Evolutionary conservation across 2,888 invertebrate species (phyloP).

Genomic region (Papilio elwesi): DNA sequence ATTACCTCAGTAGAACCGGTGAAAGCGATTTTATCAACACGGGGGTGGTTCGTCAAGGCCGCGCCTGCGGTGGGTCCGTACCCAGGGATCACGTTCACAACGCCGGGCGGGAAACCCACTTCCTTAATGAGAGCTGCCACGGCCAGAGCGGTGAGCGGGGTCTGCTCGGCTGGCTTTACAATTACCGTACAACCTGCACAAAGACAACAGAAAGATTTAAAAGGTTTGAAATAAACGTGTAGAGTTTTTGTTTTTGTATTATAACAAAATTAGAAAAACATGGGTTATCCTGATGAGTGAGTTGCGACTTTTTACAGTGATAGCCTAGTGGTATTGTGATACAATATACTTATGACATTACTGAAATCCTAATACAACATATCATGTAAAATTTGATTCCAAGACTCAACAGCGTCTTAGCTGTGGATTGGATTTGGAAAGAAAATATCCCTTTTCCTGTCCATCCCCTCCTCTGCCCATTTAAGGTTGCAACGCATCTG

Average conservation of each 20-base stretch:
- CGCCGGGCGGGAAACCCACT: conserved; percentile 96
- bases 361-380: too few relatives aligned
- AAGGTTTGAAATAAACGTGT: not conserved
- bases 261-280: not conserved
- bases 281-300: not conserved
- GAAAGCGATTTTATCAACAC: conserved; percentile 95
- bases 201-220: not conserved
- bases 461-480: too few relatives aligned
- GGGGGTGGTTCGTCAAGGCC: conserved; percentile 87
- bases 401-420: too few relatives aligned
- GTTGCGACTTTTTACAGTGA: too few relatives aligned
- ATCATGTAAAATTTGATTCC: too few relatives aligned
- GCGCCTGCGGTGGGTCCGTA: conserved; percentile 91
- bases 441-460: too few relatives aligned
- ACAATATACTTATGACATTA: too few relatives aligned
- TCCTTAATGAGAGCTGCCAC: conserved; percentile 93
- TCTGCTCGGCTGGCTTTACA: conserved; percentile 97
- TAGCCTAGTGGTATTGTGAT: too few relatives aligned
- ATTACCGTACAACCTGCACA: conserved; percentile 89
- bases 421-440: too few relatives aligned
- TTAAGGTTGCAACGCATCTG: too few relatives aligned
- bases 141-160: conserved; percentile 94
- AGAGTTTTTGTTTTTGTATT: not conserved
- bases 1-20: conserved; percentile 76
- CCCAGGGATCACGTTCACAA: conserved; percentile 94